Conservation (phyloP, 1,140 invertebrate species). For the Bombus balteatus region DNA sequence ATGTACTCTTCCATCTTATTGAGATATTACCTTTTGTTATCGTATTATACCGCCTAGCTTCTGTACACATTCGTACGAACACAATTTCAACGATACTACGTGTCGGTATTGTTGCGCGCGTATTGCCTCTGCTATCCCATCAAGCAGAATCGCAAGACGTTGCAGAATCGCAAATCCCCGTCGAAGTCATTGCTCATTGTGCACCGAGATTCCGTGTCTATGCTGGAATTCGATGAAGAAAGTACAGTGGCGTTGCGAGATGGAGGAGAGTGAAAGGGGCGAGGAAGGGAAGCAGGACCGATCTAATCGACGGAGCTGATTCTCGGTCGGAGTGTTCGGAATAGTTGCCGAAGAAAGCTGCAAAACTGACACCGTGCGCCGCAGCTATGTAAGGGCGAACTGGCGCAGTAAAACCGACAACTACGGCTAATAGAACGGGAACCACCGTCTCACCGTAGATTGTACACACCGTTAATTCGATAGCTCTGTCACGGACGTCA, state of each 20-base stretch:
- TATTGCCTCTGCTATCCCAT: not conserved
- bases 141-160: not conserved
- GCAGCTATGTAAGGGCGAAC: slow-evolving; percentile 54
- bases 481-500: slow-evolving; percentile 61
- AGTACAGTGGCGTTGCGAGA: not conserved
- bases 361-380: slow-evolving; percentile 62
- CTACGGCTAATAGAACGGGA: slow-evolving; percentile 25
- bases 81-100: not conserved
- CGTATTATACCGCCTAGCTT: not conserved
- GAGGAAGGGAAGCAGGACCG: not conserved
- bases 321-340: slow-evolving; percentile 37
- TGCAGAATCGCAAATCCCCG: not conserved
- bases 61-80: not conserved
- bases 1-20: not conserved
- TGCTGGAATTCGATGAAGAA: slow-evolving; percentile 10
- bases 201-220: slow-evolving; percentile 3
- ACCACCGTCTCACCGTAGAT: slow-evolving; percentile 46
- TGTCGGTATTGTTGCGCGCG: not conserved
- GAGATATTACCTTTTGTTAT: slow-evolving; percentile 1
- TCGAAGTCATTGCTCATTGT: slow-evolving; percentile 7
- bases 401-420: slow-evolving; percentile 46
- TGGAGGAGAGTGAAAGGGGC: not conserved
- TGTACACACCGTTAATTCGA: slow-evolving; percentile 65
- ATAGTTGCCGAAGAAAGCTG: slow-evolving; percentile 65
- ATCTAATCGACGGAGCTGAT: slow-evolving; percentile 62